Percentiles rank a stretch among this genome's conserved stretches.
These are phyloP conservation scores for Eupithecia subumbrata DNA, from an alignment of 2,888 invertebrate genomes.

Conservation along the genomic window DNA sequence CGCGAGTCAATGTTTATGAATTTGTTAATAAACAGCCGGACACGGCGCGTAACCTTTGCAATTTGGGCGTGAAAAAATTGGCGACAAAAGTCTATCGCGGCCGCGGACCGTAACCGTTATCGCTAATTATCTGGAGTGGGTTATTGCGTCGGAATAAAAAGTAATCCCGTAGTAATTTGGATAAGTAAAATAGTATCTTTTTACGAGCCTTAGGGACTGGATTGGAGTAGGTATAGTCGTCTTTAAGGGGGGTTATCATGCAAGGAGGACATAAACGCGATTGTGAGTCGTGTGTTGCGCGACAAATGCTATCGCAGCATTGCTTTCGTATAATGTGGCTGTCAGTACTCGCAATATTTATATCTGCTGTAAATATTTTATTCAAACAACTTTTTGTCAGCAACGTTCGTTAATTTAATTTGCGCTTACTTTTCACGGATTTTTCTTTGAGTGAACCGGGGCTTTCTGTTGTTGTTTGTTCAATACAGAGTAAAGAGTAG, in stretches of 20 bases:
- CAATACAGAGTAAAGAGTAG: conserved; percentile 12
- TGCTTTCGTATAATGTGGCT: conserved; percentile 53
- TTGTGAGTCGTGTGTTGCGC: conserved; percentile 62
- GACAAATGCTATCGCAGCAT: conserved; percentile 58
- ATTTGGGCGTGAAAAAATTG: conserved; percentile 59
- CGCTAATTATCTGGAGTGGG: conserved; percentile 71
- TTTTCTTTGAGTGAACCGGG: conserved; percentile 10
- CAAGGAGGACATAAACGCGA: conserved; percentile 71
- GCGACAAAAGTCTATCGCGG: conserved; percentile 58
- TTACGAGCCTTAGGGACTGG: conserved; percentile 66
- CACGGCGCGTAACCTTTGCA: conserved; percentile 66
- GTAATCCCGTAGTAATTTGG: conserved; percentile 73
- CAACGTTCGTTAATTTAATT: conserved; percentile 14
- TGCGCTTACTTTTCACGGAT: background rate
- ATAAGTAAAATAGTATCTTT: conserved; percentile 66
- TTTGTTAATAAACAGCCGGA: conserved; percentile 77
- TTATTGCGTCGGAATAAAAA: conserved; percentile 68
- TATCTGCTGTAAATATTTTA: conserved; percentile 6
- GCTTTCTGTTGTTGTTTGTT: conserved; percentile 21
- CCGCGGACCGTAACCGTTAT: conserved; percentile 57
- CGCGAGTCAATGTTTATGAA: conserved; percentile 81
- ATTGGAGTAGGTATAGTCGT: conserved; percentile 63
- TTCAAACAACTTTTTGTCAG: conserved; percentile 17
- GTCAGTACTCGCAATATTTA: conserved; percentile 23
- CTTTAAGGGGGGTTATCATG: conserved; percentile 73